These are phyloP conservation scores for Heliothis subflexa DNA, from an alignment of 1,140 invertebrate genomes.

Conservation along the genomic window DNA sequence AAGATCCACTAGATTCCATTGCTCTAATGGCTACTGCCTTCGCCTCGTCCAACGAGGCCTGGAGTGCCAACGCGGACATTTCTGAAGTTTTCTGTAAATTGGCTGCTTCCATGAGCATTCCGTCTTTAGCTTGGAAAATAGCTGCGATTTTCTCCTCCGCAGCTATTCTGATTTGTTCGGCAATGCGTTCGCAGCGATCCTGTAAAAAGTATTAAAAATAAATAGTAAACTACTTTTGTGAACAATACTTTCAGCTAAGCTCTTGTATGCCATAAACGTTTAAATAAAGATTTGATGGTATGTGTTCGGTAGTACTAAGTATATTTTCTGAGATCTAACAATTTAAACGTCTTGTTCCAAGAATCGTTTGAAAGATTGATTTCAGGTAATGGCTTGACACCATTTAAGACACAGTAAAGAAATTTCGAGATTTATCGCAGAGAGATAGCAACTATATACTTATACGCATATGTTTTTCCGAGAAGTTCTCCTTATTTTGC, in stretches of 20 bases:
- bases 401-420: no score
- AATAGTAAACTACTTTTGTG: no score
- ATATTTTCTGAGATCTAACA: no score
- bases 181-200: conserved; percentile 83
- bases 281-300: no score
- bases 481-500: conserved; percentile 16
- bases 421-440: no score
- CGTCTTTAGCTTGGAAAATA: conserved; percentile 73
- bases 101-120: conserved; percentile 68
- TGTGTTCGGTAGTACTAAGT: no score
- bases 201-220: conserved; percentile 50
- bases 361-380: no score
- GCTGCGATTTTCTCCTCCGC: conserved; percentile 83
- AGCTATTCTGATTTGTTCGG: conserved; percentile 80
- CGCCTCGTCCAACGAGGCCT: conserved; percentile 74
- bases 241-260: no score
- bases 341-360: no score
- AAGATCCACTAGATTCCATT: conserved; percentile 51
- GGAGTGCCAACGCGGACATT: conserved; percentile 70
- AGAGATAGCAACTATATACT: background rate
- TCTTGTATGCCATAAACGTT: no score
- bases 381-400: no score
- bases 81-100: conserved; percentile 75
- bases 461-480: background rate
- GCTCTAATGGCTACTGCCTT: conserved; percentile 69